Base-by-base conservation (phyloP, 2,888 invertebrate species). In the Panorpa germanica region DNA sequence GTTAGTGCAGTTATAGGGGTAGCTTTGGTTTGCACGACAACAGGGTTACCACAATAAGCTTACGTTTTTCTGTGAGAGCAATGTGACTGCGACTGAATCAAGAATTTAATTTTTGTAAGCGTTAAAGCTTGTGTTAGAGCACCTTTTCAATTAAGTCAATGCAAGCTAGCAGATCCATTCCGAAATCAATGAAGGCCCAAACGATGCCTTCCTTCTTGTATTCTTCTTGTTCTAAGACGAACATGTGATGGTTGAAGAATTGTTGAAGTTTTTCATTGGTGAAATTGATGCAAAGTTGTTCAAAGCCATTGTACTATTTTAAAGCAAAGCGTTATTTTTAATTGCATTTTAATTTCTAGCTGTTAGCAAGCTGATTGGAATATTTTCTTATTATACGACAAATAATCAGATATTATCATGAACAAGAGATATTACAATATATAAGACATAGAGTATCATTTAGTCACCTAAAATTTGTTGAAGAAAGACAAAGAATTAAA, bases 211-310 rank as follows among this genome's bases (percentile, higher is more conserved):
- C 95, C 52, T 66, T 75, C 53, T 83, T 88, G 67, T 96, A 96
- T 57, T 95, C 95, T 63, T 96, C 93, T 75, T 96, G 95, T 62
- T 96, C 95, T 59, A 95, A 68, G 44, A 96, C 93, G 62, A 96
- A 96, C 95, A 96, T 96, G 76, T 91, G 82, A 61, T 96, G 95
- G 66, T 96, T 95, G 76, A 96, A 96, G 71, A 95, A 96, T 65
- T 96, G 95, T 66, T 96, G 95, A 46, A 96, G 73, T 67, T 93
- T 90, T 63, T 96, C 95, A 61, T 95, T 96, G 59, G 95, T 95
- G 68, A 95, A 96, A 72, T 96, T 96, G 75, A 95, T 96, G 71
- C 95, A 95, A 61, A 96, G 73, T 71, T 96, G 95, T 63, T 96
- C 95, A 69, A 95, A 95, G 59, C 91, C 90, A 68, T 95, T 95